A percentile compares a stretch with the other conserved stretches of the same genome.
Conservation (phyloP, 2,113 vertebrate genomes). For the Grammatotria lemairii region DNA sequence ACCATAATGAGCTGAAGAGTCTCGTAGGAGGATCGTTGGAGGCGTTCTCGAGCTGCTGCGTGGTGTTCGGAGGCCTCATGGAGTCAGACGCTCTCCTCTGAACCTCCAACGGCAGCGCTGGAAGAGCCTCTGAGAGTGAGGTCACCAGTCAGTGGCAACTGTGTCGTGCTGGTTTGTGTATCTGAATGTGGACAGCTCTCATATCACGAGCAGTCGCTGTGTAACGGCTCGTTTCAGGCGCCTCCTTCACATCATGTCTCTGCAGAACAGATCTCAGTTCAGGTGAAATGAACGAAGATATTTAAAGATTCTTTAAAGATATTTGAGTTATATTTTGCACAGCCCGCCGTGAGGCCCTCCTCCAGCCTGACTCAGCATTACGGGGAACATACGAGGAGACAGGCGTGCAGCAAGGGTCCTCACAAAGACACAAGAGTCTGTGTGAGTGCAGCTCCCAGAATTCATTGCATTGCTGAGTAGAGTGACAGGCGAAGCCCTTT, state of each 20-base stretch:
- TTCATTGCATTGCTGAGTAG: conserved; percentile 22
- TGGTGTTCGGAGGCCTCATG: neutral
- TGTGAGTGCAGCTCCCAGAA: neutral
- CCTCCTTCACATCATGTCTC: neutral
- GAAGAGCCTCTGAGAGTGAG: accelerated
- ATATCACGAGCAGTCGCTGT: neutral
- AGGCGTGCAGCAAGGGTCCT: neutral
- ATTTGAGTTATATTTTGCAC: neutral
- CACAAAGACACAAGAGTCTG: neutral
- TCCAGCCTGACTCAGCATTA: neutral
- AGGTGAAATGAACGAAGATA: neutral
- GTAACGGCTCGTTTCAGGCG: neutral
- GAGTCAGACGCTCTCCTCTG: neutral
- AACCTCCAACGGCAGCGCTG: neutral
- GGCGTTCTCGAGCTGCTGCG: neutral
- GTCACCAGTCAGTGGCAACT: neutral
- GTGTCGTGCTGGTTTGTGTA: neutral
- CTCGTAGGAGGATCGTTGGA: neutral
- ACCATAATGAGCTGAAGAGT: neutral
- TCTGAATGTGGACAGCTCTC: neutral
- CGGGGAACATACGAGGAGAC: neutral
- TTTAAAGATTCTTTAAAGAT: neutral
- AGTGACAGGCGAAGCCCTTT: conserved; percentile 27
- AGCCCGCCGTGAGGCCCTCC: accelerated
- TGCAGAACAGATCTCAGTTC: neutral